Evolutionary conservation across 2,797 vertebrate species (phyloP).

Genomic region (Myotis planiceps): DNA sequence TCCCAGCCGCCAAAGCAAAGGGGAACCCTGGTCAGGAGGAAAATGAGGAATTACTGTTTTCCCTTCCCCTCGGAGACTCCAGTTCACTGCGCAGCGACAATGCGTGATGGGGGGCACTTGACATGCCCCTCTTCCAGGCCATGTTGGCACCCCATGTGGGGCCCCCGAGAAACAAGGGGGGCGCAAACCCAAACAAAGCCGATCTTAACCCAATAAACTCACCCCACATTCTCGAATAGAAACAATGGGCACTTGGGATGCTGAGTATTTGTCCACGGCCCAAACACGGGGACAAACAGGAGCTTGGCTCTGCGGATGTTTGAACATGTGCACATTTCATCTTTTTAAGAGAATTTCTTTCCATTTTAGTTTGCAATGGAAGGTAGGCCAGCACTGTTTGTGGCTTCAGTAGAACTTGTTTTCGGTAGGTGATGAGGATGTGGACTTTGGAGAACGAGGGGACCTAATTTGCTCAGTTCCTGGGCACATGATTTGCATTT

Average conservation of each 20-base stretch:
- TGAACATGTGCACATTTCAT: constrained; percentile 32
- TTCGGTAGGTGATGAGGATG: not conserved
- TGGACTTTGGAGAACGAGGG: not conserved
- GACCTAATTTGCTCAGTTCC: not conserved
- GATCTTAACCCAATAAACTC: constrained; percentile 89
- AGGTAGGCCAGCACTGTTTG: not conserved
- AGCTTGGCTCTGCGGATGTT: constrained; percentile 9
- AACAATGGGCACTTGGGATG: constrained; percentile 65
- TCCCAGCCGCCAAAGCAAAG: constrained; percentile 89
- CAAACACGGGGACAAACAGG: constrained; percentile 55
- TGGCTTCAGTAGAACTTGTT: not conserved
- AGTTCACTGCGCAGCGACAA: constrained; percentile 96
- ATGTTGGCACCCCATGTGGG: constrained; percentile 92
- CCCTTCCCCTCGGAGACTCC: constrained; percentile 88
- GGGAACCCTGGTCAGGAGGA: constrained; percentile 92
- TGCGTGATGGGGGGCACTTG: constrained; percentile 98
- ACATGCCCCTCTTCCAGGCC: constrained; percentile 98
- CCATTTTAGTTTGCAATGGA: not conserved
- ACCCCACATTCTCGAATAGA: constrained; percentile 78
- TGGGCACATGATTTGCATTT: not conserved
- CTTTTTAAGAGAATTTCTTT: constrained; percentile 6
- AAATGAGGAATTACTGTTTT: constrained; percentile 96
- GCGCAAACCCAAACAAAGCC: constrained; percentile 88
- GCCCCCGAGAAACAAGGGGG: constrained; percentile 87
- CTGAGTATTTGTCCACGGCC: constrained; percentile 45